Evolutionary conservation across 1,140 invertebrate species (phyloP), one percentile per base, ranked within the genome.

Genomic region (Bombyx mandarina): DNA sequence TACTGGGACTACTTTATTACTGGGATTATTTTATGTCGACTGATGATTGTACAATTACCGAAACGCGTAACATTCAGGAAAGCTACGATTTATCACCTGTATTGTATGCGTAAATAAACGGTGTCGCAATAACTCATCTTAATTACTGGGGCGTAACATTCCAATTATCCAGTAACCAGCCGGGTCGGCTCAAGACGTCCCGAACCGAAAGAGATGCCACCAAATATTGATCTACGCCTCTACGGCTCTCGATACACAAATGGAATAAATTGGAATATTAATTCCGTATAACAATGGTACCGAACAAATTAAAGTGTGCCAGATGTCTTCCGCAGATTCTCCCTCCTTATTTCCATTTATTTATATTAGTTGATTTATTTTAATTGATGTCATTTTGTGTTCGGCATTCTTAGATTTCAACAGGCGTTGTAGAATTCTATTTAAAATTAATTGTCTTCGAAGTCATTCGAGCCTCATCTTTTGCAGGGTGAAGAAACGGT

Each of bases 231-330:
- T 86, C 80, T 79, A 73, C 72, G 72, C 56, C 70, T 85, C 82
- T 78, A 74, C 73, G 73, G 57, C 70, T 73, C 74, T 70, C 73
- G 73, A 83, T 82, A 83, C 80, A 77, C 72, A 78, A 82, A 79
- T 79, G 76, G 82, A 86, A 86, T 86, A 86, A 86, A 86, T 86
- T 86, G 73, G 82, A 86, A 86, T 86, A 86, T 85, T 86, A 86
- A 86, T 86, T 84, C 79, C 69, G 75, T 76, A 79, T 79, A 80
- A 86, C 83, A 86, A 85, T 84, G 76, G 66, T 69, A 67, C 69
- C 77, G 79, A 83, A 82, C 76, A 82, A 86, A 86, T 85, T 85
- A 83, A 82, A 83, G 79, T 82, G 75, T 75, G 77, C 76, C 82
- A 85, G 83, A 85, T 86, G 83, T 85, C 80, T 74, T 71, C 61